Conservation (phyloP, 2,797 vertebrate genomes). For the Crocodylus rhombifer region DNA sequence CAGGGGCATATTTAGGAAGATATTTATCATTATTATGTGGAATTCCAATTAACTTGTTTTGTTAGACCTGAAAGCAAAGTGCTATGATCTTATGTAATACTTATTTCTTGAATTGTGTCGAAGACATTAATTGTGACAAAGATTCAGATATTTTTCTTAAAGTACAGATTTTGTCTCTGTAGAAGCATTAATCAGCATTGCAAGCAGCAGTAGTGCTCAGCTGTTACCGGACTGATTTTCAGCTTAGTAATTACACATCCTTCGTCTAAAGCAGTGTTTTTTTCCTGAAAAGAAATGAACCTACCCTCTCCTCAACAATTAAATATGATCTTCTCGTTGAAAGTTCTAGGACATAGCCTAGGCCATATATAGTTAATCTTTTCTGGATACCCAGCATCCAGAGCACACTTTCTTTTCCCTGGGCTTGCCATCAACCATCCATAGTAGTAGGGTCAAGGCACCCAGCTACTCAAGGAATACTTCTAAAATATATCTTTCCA, state of each 20-base stretch:
- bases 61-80: not conserved
- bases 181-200: not conserved
- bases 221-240: not conserved
- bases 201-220: not conserved
- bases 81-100: not conserved
- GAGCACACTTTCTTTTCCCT: slow-evolving; percentile 9
- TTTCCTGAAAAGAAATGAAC: not conserved
- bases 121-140: not conserved
- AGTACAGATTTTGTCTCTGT: slow-evolving; percentile 24
- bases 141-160: slow-evolving; percentile 4
- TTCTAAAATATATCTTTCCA: slow-evolving; percentile 25
- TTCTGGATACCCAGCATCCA: not conserved
- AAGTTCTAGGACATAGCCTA: slow-evolving; percentile 21
- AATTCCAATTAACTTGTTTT: not conserved
- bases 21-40: not conserved
- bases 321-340: not conserved
- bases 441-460: not conserved
- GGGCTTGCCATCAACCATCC: not conserved
- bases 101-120: slow-evolving; percentile 19
- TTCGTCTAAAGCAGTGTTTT: not conserved
- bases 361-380: not conserved
- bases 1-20: not conserved
- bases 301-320: not conserved
- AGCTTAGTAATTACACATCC: not conserved
- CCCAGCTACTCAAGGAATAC: not conserved